Evolutionary conservation across 2,888 invertebrate genomes (phyloP).

Genomic region (Ellobium chinense): DNA sequence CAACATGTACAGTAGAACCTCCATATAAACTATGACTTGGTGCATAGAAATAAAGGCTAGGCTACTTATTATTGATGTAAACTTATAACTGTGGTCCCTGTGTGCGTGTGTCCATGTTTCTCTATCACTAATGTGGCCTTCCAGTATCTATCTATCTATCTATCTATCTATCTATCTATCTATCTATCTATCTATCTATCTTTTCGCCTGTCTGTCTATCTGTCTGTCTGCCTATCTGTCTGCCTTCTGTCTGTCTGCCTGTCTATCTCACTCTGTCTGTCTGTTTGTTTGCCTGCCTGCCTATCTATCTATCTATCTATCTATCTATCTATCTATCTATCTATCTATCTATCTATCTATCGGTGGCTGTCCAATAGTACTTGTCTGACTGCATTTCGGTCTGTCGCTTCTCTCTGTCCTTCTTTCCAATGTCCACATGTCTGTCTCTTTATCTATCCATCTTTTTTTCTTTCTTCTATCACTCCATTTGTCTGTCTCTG

Average conservation of each 20-base stretch:
- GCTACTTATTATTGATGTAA: no score
- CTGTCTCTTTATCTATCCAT: neutral
- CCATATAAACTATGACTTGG: no score
- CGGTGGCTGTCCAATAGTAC: neutral
- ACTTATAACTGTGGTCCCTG: no score
- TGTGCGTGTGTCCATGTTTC: neutral
- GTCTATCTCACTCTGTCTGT: neutral
- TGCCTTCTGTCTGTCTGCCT: slow-evolving; percentile 8
- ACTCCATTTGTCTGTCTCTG: neutral
- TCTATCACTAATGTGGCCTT: neutral
- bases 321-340: neutral
- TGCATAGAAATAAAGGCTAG: no score
- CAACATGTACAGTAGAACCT: no score
- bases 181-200: slow-evolving; percentile 5
- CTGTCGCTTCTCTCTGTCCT: neutral
- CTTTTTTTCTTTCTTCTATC: neutral
- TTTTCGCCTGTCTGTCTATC: neutral
- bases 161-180: slow-evolving; percentile 10
- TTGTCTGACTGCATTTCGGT: neutral
- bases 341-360: slow-evolving; percentile 8
- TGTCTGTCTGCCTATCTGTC: neutral
- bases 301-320: neutral
- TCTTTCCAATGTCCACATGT: neutral
- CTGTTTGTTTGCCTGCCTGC: neutral
- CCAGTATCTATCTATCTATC: slow-evolving; percentile 11